Conservation (phyloP, 2,797 vertebrate species). For the Rhynchotus rufescens region DNA sequence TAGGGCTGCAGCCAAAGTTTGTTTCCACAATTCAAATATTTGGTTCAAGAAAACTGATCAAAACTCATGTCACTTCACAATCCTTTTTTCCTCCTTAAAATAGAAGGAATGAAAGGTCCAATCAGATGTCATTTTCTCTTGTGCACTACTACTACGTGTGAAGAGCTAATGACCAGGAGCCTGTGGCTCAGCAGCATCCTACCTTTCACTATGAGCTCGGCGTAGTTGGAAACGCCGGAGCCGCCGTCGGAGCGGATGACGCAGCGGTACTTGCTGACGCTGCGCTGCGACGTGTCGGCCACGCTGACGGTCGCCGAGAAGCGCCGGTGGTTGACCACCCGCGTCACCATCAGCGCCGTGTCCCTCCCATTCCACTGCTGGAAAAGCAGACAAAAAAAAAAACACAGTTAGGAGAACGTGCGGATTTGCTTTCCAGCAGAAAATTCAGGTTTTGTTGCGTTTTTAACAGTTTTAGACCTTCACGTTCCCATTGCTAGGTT, state of each 20-base stretch:
- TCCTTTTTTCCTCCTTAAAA: neutral
- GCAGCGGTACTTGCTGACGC: slow-evolving; percentile 93
- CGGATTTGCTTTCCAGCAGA: accelerated
- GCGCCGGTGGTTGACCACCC: slow-evolving; percentile 94
- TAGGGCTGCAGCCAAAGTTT: neutral
- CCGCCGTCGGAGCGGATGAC: slow-evolving; percentile 95
- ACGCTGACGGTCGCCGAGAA: slow-evolving; percentile 95
- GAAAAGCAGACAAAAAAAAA: neutral
- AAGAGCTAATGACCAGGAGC: neutral
- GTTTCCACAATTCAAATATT: neutral
- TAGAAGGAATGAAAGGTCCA: neutral
- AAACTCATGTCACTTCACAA: neutral
- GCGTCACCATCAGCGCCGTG: slow-evolving; percentile 94
- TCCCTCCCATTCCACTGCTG: slow-evolving; percentile 97
- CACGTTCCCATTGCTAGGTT: accelerated
- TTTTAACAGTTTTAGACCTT: accelerated
- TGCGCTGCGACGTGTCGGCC: slow-evolving; percentile 92
- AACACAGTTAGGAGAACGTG: accelerated
- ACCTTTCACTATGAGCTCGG: slow-evolving; percentile 94
- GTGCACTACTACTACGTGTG: accelerated
- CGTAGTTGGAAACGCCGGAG: slow-evolving; percentile 95
- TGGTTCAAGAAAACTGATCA: accelerated
- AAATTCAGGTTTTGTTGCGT: accelerated
- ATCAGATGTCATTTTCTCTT: accelerated
- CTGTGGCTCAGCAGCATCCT: slow-evolving; percentile 57